Conservation (phyloP, 2,113 vertebrate genomes). For the Hemicordylus capensis region DNA sequence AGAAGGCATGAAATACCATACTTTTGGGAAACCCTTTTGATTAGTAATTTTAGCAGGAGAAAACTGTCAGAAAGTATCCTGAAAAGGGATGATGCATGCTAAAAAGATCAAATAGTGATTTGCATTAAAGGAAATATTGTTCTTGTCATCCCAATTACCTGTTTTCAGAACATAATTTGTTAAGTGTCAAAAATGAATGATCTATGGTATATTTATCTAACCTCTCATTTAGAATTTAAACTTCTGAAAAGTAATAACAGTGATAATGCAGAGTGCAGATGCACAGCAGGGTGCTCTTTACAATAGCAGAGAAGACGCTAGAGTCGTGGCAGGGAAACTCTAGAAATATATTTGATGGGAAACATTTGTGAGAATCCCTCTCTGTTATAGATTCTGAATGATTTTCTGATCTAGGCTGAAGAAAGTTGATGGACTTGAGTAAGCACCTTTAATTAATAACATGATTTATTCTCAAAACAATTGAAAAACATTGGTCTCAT, state of each 20-base stretch:
- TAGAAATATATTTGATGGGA: neutral
- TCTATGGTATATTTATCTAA: conserved; percentile 28
- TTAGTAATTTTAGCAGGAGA: conserved; percentile 33
- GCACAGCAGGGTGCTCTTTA: neutral
- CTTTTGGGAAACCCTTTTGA: conserved; percentile 36
- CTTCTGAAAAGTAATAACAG: conserved; percentile 22
- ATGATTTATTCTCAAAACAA: neutral
- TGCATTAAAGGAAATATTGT: conserved; percentile 28
- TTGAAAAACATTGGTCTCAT: neutral
- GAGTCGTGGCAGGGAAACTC: neutral
- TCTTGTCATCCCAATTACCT: neutral
- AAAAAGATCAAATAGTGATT: neutral
- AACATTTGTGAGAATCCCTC: neutral
- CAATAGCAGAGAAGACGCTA: neutral
- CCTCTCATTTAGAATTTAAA: conserved; percentile 33
- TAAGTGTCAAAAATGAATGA: conserved; percentile 24
- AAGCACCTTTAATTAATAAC: neutral
- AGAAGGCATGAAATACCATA: conserved; percentile 35
- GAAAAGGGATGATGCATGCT: conserved; percentile 44
- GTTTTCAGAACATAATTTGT: neutral
- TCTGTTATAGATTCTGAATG: neutral
- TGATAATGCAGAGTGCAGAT: conserved; percentile 23
- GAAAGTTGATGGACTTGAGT: neutral
- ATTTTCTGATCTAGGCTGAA: neutral
- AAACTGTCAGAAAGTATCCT: conserved; percentile 21